Percentiles rank a stretch among this genome's conserved stretches.
These are phyloP conservation scores for Dinoponera quadriceps DNA, from an alignment of 1,140 invertebrate species.

Conservation along the genomic window DNA sequence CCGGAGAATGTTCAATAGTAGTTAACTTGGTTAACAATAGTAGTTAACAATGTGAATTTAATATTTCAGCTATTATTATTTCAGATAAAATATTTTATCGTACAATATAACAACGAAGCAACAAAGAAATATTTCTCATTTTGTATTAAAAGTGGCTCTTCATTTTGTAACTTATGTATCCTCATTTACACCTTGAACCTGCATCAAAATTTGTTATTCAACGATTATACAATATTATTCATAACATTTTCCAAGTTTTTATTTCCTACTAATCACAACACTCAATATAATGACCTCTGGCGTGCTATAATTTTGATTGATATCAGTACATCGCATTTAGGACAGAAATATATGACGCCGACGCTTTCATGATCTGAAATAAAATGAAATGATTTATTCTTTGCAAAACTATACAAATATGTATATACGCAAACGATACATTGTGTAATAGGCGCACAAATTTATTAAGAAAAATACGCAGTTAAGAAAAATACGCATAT, in stretches of 20 bases:
- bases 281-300: neutral
- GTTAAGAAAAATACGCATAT: slow-evolving; percentile 24
- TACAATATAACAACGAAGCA: no score
- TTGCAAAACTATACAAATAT: neutral
- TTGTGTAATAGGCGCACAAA: neutral
- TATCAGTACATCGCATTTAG: slow-evolving; percentile 56
- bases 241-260: neutral
- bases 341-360: slow-evolving; percentile 52
- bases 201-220: no score
- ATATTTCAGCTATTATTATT: no score
- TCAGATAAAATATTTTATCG: no score
- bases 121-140: no score
- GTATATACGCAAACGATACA: neutral
- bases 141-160: no score
- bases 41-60: no score
- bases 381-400: slow-evolving; percentile 16
- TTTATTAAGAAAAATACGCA: neutral
- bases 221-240: no score
- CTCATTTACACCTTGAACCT: no score
- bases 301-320: neutral
- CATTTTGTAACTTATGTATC: no score
- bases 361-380: slow-evolving; percentile 52
- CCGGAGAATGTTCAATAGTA: no score
- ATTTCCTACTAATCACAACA: neutral
- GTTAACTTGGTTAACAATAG: no score